Evolutionary conservation across 2,797 vertebrate genomes (phyloP).

Genomic region (Myripristis murdjan): DNA sequence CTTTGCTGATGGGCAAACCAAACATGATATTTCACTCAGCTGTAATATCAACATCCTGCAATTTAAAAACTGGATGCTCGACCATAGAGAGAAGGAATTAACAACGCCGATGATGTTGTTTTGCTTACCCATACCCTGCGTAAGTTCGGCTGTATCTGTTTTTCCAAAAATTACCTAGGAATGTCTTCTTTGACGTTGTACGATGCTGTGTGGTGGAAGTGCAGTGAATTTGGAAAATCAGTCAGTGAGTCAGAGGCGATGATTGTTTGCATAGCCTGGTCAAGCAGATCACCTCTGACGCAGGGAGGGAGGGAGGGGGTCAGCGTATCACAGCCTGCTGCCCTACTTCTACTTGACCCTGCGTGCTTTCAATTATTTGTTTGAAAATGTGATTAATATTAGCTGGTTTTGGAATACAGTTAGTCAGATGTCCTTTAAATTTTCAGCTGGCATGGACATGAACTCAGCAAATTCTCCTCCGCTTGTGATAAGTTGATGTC

Average conservation of each 20-base stretch:
- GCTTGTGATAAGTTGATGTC: too few relatives aligned
- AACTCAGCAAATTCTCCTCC: neutral
- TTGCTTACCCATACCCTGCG: neutral
- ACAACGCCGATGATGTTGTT: slow-evolving; percentile 16
- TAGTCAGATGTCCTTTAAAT: neutral
- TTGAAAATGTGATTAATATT: slow-evolving; percentile 26
- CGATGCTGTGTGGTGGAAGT: slow-evolving; percentile 23
- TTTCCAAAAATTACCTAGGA: slow-evolving; percentile 54
- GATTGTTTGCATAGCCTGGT: slow-evolving; percentile 22
- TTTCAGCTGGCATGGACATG: neutral
- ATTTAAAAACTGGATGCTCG: slow-evolving; percentile 20
- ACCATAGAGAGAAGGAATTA: slow-evolving; percentile 2
- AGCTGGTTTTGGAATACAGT: neutral
- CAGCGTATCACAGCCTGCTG: slow-evolving; percentile 1
- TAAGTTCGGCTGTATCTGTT: slow-evolving; percentile 27
- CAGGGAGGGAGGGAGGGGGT: neutral
- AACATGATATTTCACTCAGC: neutral
- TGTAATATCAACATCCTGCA: slow-evolving; percentile 52
- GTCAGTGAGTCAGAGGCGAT: slow-evolving; percentile 14
- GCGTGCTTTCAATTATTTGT: neutral
- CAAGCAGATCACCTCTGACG: slow-evolving; percentile 25
- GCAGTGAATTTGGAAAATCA: neutral
- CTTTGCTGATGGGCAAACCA: slow-evolving; percentile 9
- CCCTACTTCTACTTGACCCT: slow-evolving; percentile 5
- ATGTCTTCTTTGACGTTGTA: slow-evolving; percentile 36